A percentile compares a stretch with the other conserved stretches of the same genome.
Conservation (phyloP, 1,140 invertebrate genomes). For the Drosophila tristis region DNA sequence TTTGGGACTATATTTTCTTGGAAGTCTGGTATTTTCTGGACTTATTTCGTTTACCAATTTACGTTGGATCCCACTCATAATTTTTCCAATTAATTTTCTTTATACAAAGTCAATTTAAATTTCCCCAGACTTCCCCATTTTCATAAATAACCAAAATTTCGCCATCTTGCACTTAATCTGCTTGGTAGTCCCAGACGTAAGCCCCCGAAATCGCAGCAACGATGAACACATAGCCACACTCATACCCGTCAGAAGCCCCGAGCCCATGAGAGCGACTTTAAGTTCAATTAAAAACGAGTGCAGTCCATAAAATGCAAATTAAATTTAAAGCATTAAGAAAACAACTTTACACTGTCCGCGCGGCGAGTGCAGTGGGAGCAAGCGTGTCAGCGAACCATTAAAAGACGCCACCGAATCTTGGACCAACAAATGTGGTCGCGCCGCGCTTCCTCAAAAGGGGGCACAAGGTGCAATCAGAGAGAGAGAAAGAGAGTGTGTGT, state of each 20-base stretch:
- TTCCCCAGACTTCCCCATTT: constrained; percentile 28
- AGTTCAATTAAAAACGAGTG: constrained; percentile 60
- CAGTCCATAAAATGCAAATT: constrained; percentile 66
- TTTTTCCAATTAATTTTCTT: constrained; percentile 18
- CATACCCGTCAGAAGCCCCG: not conserved
- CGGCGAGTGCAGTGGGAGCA: not conserved
- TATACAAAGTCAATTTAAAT: constrained; percentile 18
- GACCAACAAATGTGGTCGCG: constrained; percentile 12
- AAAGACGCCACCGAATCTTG: constrained; percentile 51
- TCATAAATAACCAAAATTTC: constrained; percentile 22
- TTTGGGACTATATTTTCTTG: too few relatives aligned
- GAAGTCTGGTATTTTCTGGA: not conserved
- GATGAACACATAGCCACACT: not conserved
- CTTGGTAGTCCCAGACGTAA: constrained; percentile 12
- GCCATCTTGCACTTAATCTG: constrained; percentile 19
- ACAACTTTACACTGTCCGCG: constrained; percentile 48
- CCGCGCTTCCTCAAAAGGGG: constrained; percentile 50
- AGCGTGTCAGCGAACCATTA: constrained; percentile 53
- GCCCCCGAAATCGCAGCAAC: constrained; percentile 37
- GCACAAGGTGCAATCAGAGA: not conserved
- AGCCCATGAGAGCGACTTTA: constrained; percentile 31
- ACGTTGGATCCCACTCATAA: constrained; percentile 6
- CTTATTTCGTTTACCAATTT: too few relatives aligned
- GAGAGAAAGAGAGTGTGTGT: constrained; percentile 14
- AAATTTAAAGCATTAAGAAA: constrained; percentile 45